phyloP scores from a whole-genome alignment of 2,113 vertebrate species.

The Lipophrys pholis region DNA sequence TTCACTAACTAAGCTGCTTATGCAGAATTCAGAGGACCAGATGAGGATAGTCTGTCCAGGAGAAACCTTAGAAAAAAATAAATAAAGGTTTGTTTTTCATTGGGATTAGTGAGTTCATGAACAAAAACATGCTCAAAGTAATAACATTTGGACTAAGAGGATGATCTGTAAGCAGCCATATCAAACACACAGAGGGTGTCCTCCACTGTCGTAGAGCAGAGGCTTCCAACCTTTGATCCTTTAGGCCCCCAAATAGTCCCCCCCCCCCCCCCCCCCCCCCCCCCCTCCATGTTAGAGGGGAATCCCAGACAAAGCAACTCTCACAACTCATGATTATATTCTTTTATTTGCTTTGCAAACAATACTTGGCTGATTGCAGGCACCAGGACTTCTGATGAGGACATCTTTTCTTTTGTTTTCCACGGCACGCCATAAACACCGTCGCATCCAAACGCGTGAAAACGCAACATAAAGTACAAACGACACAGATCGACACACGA shows the following conservation, averaged over 20 bases:
- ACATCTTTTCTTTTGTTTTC: conserved; percentile 40
- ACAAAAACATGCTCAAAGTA: conserved; percentile 43
- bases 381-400: conserved; percentile 65
- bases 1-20: conserved; percentile 60
- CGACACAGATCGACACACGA: conserved; percentile 55
- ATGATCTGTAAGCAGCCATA: conserved; percentile 40
- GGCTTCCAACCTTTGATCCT: neutral
- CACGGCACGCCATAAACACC: conserved; percentile 69
- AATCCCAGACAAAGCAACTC: too few relatives aligned
- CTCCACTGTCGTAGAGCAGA: neutral
- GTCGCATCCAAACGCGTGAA: conserved; percentile 57
- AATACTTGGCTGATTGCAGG: conserved; percentile 74
- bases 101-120: conserved; percentile 36
- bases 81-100: conserved; percentile 50
- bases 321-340: conserved; percentile 36
- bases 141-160: conserved; percentile 31
- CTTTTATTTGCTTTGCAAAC: conserved; percentile 79
- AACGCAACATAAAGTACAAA: conserved; percentile 64
- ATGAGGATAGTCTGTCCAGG: neutral
- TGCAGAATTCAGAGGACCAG: neutral
- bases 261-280: too few relatives aligned
- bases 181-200: neutral
- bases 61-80: conserved; percentile 3
- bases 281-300: too few relatives aligned
- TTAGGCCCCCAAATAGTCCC: too few relatives aligned